These are phyloP conservation scores for Pachydiplax longipennis DNA, from an alignment of 2,888 invertebrate species.

Conservation along the genomic window DNA sequence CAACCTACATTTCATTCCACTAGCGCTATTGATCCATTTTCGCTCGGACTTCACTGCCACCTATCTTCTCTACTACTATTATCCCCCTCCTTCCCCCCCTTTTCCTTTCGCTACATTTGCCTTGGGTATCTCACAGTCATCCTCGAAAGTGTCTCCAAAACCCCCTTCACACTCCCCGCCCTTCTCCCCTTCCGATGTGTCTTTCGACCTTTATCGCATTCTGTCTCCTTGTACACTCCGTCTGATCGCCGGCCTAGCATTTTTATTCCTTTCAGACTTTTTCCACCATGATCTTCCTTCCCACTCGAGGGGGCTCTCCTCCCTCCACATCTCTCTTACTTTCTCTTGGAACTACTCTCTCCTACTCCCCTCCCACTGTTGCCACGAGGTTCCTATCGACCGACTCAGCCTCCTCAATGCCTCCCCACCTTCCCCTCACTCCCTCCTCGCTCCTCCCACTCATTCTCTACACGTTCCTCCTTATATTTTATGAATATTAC, in stretches of 20 bases:
- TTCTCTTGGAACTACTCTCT: background rate
- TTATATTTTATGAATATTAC: background rate
- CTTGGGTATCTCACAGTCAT: background rate
- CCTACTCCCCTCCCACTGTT: background rate
- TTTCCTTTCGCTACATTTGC: background rate
- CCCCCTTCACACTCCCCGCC: background rate
- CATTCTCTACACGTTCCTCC: background rate
- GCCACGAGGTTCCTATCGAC: background rate
- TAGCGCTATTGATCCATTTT: background rate
- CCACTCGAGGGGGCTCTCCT: background rate
- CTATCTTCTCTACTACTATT: background rate
- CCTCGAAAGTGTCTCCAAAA: background rate
- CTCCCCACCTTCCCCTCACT: background rate
- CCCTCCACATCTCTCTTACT: background rate
- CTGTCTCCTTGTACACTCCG: background rate
- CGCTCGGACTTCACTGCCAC: background rate
- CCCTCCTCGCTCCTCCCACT: background rate
- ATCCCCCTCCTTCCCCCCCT: background rate
- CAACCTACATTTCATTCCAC: background rate
- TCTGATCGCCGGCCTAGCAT: background rate
- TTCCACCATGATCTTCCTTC: background rate
- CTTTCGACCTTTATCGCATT: background rate
- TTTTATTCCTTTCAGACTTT: background rate
- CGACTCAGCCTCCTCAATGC: background rate
- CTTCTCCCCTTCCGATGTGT: background rate